phyloP scores from a whole-genome alignment of 1,140 invertebrate species.

The Lethrus apterus region DNA sequence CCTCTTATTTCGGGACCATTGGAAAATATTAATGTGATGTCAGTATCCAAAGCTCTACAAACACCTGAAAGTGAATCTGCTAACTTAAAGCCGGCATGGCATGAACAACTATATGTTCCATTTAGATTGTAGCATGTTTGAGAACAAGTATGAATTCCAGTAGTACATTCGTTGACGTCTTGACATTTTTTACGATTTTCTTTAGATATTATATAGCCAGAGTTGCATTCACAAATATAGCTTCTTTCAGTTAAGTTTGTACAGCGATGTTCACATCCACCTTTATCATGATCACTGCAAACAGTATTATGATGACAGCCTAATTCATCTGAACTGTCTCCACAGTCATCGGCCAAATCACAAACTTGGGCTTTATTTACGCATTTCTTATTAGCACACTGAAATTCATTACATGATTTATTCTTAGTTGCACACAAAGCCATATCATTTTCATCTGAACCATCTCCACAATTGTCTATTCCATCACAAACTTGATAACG shows the following conservation, averaged over 20 bases:
- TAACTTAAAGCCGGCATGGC: conserved; percentile 72
- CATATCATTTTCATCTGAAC: conserved; percentile 89
- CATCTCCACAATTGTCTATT: conserved; percentile 86
- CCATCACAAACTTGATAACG: conserved; percentile 75
- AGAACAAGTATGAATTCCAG: conserved; percentile 78
- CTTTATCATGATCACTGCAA: conserved; percentile 64
- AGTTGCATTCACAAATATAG: conserved; percentile 82
- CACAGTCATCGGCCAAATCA: conserved; percentile 75
- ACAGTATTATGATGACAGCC: conserved; percentile 76
- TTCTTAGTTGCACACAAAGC: conserved; percentile 68
- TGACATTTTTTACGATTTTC: conserved; percentile 70
- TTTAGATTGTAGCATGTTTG: conserved; percentile 90
- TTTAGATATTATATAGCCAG: conserved; percentile 73
- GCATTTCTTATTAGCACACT: conserved; percentile 89
- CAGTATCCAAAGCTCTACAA: conserved; percentile 62
- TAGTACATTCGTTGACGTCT: conserved; percentile 87
- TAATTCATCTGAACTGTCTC: conserved; percentile 79
- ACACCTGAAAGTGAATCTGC: conserved; percentile 72
- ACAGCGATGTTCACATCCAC: conserved; percentile 92
- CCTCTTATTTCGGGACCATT: conserved; percentile 83
- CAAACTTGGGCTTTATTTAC: conserved; percentile 74
- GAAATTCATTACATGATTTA: conserved; percentile 75
- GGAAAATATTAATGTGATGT: conserved; percentile 60
- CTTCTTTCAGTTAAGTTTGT: conserved; percentile 74
- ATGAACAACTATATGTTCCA: conserved; percentile 83